phyloP scores from a whole-genome alignment of 2,888 invertebrate species.

The Hofmannophila pseudospretella region DNA sequence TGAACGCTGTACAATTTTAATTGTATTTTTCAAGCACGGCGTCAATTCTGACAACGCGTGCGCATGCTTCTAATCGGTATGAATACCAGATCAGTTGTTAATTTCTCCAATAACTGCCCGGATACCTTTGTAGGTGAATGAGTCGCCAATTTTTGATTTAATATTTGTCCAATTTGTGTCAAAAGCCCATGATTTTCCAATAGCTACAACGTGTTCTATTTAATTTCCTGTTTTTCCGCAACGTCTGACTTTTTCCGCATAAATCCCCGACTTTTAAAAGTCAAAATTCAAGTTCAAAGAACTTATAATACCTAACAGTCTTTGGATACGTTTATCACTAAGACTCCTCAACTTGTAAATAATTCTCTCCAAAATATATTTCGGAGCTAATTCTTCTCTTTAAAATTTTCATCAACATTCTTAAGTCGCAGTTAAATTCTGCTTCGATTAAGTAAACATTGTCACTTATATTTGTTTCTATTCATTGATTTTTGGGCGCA shows the following conservation, averaged over 20 bases:
- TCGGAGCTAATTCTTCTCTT: slow-evolving; percentile 57
- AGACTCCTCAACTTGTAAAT: slow-evolving; percentile 74
- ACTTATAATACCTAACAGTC: slow-evolving; percentile 74
- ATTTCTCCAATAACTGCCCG: slow-evolving; percentile 30
- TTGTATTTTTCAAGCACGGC: slow-evolving; percentile 33
- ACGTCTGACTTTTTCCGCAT: slow-evolving; percentile 63
- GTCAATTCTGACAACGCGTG: slow-evolving; percentile 21
- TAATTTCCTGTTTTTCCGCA: slow-evolving; percentile 45
- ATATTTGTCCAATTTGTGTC: slow-evolving; percentile 45
- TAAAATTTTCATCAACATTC: slow-evolving; percentile 49
- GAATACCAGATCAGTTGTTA: slow-evolving; percentile 23
- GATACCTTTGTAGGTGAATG: slow-evolving; percentile 29
- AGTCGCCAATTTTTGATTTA: slow-evolving; percentile 45
- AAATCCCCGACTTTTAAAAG: slow-evolving; percentile 62
- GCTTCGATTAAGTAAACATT: slow-evolving; percentile 39
- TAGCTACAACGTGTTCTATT: slow-evolving; percentile 55
- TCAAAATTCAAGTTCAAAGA: slow-evolving; percentile 64
- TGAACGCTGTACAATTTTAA: slow-evolving; percentile 9
- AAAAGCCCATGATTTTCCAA: slow-evolving; percentile 51
- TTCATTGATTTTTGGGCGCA: slow-evolving; percentile 16
- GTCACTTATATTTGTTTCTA: slow-evolving; percentile 14
- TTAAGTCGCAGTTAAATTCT: slow-evolving; percentile 40
- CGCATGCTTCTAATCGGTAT: slow-evolving; percentile 24
- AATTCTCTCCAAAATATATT: slow-evolving; percentile 75
- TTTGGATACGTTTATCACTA: slow-evolving; percentile 76